phyloP scores from a whole-genome alignment of 2,797 vertebrate genomes.

The Phrynocephalus forsythii region DNA sequence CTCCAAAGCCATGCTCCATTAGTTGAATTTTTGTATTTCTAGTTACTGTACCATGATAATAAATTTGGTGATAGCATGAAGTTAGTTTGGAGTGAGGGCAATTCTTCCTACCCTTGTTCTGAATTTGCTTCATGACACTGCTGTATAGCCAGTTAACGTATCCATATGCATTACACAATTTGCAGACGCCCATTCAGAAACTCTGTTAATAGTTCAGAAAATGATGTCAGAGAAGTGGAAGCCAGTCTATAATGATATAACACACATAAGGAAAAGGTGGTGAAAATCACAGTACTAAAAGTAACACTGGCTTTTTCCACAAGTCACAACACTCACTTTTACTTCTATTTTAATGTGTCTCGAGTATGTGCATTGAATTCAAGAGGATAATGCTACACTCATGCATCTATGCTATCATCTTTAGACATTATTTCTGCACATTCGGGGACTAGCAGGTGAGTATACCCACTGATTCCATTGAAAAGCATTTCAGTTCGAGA shows the following conservation, averaged over 20 bases:
- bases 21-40: background rate
- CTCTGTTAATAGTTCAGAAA: background rate
- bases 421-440: background rate
- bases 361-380: background rate
- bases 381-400: background rate
- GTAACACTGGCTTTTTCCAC: background rate
- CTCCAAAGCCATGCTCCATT: background rate
- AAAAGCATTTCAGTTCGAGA: constrained; percentile 1
- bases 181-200: background rate
- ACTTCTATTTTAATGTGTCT: background rate
- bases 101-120: background rate
- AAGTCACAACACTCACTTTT: background rate
- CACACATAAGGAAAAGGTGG: background rate
- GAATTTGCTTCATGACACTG: background rate
- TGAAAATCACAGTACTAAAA: background rate
- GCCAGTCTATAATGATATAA: background rate
- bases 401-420: background rate
- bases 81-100: background rate
- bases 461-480: background rate
- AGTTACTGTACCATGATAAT: background rate
- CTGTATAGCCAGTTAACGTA: background rate
- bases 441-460: background rate
- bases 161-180: background rate
- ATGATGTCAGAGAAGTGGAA: background rate
- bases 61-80: background rate